phyloP scores from a whole-genome alignment of 2,797 vertebrate species.

The Protosalanx chinensis region DNA sequence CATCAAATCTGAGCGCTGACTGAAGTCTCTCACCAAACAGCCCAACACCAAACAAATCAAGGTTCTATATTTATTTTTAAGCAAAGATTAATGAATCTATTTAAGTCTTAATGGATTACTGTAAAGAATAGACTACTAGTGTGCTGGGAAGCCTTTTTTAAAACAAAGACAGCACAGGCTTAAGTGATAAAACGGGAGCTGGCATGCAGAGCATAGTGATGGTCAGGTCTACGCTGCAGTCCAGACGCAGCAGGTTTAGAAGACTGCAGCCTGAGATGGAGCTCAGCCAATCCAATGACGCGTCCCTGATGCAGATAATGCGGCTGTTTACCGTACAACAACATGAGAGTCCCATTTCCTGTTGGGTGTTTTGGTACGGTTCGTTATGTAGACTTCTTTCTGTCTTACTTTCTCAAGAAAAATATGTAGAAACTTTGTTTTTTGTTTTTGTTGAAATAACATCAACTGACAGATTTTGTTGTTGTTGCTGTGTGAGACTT shows the following conservation, averaged over 20 bases:
- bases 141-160: background rate
- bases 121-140: background rate
- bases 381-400: too few relatives aligned
- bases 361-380: background rate
- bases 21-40: background rate
- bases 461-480: too few relatives aligned
- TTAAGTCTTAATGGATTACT: background rate
- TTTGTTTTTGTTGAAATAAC: too few relatives aligned
- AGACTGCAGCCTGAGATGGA: background rate
- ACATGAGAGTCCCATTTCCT: background rate
- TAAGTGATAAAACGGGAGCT: background rate
- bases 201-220: background rate
- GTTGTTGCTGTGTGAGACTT: too few relatives aligned
- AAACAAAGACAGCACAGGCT: background rate
- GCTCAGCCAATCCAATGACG: too few relatives aligned
- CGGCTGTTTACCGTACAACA: slow-evolving; percentile 3
- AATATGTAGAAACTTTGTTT: too few relatives aligned
- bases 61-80: background rate
- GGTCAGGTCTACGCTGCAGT: background rate
- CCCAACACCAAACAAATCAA: background rate
- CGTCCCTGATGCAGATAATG: background rate
- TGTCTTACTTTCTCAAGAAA: background rate
- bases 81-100: background rate
- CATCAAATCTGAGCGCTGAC: background rate
- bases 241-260: background rate